Conservation (phyloP, 2,888 invertebrate species). For the Dolichomitus sp. region DNA sequence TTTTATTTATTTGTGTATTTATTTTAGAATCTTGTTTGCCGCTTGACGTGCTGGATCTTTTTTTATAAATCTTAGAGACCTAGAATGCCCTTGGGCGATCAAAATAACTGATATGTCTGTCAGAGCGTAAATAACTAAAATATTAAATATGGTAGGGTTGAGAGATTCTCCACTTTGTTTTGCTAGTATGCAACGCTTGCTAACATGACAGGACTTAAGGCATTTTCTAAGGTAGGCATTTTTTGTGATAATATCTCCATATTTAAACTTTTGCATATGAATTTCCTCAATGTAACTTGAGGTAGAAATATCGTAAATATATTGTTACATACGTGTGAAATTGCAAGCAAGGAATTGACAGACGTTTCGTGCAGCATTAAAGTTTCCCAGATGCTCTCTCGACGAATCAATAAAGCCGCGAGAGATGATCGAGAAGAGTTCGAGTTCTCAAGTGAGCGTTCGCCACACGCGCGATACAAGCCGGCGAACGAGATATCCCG, state of each 20-base stretch:
- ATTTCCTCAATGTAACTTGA: not conserved
- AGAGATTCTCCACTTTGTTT: not conserved
- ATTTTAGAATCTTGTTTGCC: not conserved
- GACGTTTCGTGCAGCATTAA: not conserved
- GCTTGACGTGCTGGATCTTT: not conserved
- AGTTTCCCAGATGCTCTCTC: not conserved
- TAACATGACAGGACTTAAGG: not conserved
- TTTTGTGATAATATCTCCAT: not conserved
- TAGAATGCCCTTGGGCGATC: not conserved
- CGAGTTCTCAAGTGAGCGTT: constrained; percentile 61
- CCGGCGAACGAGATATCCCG: constrained; percentile 59
- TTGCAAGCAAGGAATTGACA: not conserved
- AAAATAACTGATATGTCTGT: not conserved
- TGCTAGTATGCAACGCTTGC: not conserved
- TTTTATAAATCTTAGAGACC: not conserved
- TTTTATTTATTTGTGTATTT: constrained; percentile 40
- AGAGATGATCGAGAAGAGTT: constrained; percentile 19
- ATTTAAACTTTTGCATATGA: not conserved
- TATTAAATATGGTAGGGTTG: not conserved
- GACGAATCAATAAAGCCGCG: constrained; percentile 18
- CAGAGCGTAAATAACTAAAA: not conserved
- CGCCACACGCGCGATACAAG: constrained; percentile 51
- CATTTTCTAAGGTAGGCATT: too few relatives aligned
- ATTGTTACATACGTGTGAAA: not conserved
- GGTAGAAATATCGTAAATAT: not conserved